phyloP scores from a whole-genome alignment of 35 echinoderm and acorn worm genomes.

The Lytechinus pictus region DNA sequence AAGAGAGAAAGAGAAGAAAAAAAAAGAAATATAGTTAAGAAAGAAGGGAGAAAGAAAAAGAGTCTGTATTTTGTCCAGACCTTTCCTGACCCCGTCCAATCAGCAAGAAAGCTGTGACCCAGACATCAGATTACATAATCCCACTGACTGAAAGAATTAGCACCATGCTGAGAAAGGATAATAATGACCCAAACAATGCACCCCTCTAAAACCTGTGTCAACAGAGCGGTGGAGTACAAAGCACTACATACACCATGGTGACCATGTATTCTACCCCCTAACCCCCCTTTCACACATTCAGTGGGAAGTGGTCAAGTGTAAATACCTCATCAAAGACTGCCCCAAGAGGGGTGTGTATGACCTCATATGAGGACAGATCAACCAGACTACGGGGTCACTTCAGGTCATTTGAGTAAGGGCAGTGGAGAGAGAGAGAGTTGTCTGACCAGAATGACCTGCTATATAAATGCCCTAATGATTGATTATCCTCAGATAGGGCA shows the following conservation, averaged over 20 bases:
- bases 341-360: background rate
- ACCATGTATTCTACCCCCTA: background rate
- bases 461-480: background rate
- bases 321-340: background rate
- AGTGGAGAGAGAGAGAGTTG: background rate
- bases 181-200: background rate
- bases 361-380: background rate
- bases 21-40: no score
- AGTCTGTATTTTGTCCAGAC: background rate
- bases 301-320: background rate
- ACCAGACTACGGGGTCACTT: background rate
- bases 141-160: background rate
- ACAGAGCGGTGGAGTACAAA: background rate
- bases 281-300: background rate
- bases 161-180: background rate
- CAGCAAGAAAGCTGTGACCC: background rate
- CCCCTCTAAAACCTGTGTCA: background rate
- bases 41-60: background rate
- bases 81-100: background rate
- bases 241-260: background rate
- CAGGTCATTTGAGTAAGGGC: slow-evolving; percentile 8
- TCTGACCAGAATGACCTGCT: background rate
- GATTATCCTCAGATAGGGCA: background rate
- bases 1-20: no score
- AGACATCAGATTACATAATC: slow-evolving; percentile 12